Conservation (phyloP, 2,113 vertebrate genomes). For the Mastomys natalensis region DNA sequence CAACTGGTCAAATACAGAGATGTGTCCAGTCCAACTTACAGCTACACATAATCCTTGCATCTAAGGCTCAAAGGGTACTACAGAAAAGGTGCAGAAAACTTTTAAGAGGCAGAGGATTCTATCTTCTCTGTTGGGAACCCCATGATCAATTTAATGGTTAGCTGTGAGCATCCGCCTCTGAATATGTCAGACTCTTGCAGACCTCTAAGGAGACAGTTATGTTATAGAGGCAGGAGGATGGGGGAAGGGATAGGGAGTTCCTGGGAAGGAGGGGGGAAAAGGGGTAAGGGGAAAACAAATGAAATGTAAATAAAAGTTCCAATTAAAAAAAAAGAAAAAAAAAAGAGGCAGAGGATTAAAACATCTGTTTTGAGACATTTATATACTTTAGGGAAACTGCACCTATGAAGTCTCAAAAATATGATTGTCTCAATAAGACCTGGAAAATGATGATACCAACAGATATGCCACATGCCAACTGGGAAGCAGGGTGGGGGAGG, state of each 20-base stretch:
- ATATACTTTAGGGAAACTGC: not conserved
- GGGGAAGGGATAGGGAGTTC: too few relatives aligned
- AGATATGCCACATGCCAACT: not conserved
- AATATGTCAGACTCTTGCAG: too few relatives aligned
- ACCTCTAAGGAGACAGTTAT: too few relatives aligned
- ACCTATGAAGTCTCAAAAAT: not conserved
- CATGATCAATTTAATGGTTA: too few relatives aligned
- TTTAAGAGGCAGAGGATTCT: not conserved
- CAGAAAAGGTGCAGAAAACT: not conserved
- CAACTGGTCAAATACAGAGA: not conserved
- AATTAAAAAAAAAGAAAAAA: too few relatives aligned
- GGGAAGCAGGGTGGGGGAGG: not conserved
- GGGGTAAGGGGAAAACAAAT: too few relatives aligned
- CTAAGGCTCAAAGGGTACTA: not conserved
- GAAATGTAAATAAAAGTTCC: too few relatives aligned
- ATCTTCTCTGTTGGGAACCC: too few relatives aligned
- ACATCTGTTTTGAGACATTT: not conserved
- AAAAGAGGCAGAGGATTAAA: not conserved
- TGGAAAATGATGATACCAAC: not conserved
- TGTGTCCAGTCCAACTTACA: not conserved
- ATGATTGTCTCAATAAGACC: not conserved
- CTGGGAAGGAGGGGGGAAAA: too few relatives aligned
- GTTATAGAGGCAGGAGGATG: too few relatives aligned
- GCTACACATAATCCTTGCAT: not conserved
- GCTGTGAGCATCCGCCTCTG: too few relatives aligned